phyloP scores from a whole-genome alignment of 2,797 vertebrate genomes.

The Ctenopoma multispine region DNA sequence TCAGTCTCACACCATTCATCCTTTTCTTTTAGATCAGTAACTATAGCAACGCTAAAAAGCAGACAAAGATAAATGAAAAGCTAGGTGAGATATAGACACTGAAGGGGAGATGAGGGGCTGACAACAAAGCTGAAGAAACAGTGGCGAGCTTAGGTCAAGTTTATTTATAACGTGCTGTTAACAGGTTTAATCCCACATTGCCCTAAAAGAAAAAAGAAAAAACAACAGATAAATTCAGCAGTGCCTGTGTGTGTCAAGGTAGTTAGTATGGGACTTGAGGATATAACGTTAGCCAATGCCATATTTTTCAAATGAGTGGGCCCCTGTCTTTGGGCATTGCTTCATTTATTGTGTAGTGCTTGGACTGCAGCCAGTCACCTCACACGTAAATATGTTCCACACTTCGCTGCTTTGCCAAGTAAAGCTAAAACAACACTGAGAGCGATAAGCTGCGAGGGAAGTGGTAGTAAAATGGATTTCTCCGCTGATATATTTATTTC shows the following conservation, averaged over 20 bases:
- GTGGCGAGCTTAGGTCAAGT: background rate
- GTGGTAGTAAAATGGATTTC: slow-evolving; percentile 63
- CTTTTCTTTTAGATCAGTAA: slow-evolving; percentile 63
- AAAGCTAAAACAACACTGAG: slow-evolving; percentile 49
- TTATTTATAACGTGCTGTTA: slow-evolving; percentile 1
- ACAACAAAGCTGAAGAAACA: slow-evolving; percentile 12
- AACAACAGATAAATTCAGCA: slow-evolving; percentile 9
- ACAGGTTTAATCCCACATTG: background rate
- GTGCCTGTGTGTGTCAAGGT: background rate
- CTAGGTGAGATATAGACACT: background rate
- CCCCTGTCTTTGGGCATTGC: background rate
- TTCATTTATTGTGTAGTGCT: slow-evolving; percentile 31
- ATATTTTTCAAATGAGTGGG: slow-evolving; percentile 8
- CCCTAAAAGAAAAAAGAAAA: slow-evolving; percentile 5
- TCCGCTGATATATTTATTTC: slow-evolving; percentile 57
- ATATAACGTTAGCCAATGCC: slow-evolving; percentile 2
- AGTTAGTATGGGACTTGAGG: background rate
- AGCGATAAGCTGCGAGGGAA: slow-evolving; percentile 32
- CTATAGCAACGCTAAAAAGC: slow-evolving; percentile 71
- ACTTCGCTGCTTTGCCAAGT: slow-evolving; percentile 24
- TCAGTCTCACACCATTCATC: slow-evolving; percentile 44
- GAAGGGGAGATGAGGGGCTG: background rate
- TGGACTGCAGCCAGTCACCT: slow-evolving; percentile 33
- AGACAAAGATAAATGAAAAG: slow-evolving; percentile 25
- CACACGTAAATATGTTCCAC: slow-evolving; percentile 20